phyloP scores from a whole-genome alignment of 2,888 invertebrate species.

The Tethea ocularis region DNA sequence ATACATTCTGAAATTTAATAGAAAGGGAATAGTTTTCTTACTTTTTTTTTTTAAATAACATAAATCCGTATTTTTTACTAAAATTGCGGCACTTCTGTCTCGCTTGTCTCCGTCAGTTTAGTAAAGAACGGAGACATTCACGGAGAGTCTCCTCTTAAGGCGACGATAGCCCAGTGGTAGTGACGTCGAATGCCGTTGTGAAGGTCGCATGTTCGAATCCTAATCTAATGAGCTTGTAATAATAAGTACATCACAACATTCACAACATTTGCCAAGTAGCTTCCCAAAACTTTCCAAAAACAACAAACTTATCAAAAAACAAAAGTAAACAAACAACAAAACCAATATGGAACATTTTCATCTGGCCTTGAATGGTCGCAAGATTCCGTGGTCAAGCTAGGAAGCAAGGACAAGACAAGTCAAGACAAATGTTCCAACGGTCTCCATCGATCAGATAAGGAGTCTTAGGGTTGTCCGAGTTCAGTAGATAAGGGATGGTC shows the following conservation, averaged over 20 bases:
- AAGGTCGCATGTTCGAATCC: too few species aligned
- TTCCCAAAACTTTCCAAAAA: neutral
- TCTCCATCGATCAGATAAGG: neutral
- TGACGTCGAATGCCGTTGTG: too few species aligned
- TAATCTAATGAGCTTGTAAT: neutral
- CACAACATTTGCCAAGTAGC: neutral
- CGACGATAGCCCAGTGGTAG: too few species aligned
- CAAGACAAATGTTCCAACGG: constrained; percentile 4
- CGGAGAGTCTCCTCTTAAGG: too few species aligned
- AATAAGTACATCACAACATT: neutral
- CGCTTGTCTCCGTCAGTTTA: too few species aligned
- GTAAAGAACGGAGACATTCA: too few species aligned
- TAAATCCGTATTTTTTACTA: too few species aligned
- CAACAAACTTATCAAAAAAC: neutral
- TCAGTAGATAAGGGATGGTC: constrained; percentile 10
- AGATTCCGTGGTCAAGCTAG: neutral
- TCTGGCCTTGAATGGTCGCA: neutral
- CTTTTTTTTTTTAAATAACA: too few species aligned
- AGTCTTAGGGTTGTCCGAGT: neutral
- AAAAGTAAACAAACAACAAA: constrained; percentile 4
- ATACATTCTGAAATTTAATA: too few species aligned
- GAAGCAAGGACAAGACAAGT: neutral
- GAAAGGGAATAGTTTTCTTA: too few species aligned
- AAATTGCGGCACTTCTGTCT: too few species aligned
- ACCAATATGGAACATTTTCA: constrained; percentile 1